Evolutionary conservation across 2,113 vertebrate species (phyloP).

Genomic region (Dasyornis broadbenti): DNA sequence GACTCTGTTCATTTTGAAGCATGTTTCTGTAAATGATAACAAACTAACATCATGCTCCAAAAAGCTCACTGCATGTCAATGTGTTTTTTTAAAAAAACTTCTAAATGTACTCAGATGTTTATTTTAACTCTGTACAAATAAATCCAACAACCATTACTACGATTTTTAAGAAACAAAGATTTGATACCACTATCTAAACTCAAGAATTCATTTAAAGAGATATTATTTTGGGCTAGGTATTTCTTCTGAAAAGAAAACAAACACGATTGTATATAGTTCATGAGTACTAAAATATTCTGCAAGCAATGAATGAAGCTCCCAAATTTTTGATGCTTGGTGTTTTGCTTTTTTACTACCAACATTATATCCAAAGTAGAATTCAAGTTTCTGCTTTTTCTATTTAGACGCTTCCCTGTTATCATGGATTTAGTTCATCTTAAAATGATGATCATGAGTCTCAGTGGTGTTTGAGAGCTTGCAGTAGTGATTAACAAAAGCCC

Average conservation of each 20-base stretch:
- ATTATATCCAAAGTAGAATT: not conserved
- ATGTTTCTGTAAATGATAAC: not conserved
- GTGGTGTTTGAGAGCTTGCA: slow-evolving; percentile 31
- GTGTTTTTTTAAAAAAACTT: not conserved
- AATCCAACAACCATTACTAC: not conserved
- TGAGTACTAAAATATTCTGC: not conserved
- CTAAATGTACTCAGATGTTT: not conserved
- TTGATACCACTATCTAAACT: not conserved
- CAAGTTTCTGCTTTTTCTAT: not conserved
- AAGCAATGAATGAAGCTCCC: not conserved
- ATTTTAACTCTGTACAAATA: not conserved
- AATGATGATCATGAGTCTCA: slow-evolving; percentile 41
- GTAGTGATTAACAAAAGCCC: slow-evolving; percentile 47
- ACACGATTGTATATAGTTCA: not conserved
- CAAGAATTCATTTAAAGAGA: not conserved
- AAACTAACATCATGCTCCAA: not conserved
- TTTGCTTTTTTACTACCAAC: not conserved
- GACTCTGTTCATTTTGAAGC: not conserved
- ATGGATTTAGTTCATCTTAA: slow-evolving; percentile 26
- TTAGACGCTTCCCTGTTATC: not conserved
- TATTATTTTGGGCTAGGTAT: not conserved
- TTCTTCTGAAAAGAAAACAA: not conserved
- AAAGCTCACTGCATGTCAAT: not conserved
- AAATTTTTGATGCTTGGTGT: not conserved
- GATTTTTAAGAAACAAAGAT: not conserved